Evolutionary conservation across 2,888 invertebrate genomes (phyloP).

Genomic region (Suillia variegata): DNA sequence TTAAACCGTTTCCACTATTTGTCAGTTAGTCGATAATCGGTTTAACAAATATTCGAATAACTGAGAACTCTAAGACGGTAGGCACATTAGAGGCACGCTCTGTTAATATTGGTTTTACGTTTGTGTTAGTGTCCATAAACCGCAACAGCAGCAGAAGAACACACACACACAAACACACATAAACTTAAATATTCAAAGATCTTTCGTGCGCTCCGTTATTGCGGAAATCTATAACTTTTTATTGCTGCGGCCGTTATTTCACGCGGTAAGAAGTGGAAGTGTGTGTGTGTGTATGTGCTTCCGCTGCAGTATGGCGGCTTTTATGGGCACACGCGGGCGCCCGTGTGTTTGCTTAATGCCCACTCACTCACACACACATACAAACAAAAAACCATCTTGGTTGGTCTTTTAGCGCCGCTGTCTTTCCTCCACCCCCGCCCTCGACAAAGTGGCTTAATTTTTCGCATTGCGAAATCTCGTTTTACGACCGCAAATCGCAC

Average conservation of each 20-base stretch:
- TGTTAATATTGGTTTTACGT: no score
- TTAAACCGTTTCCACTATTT: no score
- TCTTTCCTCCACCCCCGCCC: not conserved
- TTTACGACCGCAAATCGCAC: conserved; percentile 48
- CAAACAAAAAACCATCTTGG: not conserved
- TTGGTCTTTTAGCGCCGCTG: conserved; percentile 39
- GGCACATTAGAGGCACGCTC: no score
- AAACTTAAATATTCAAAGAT: conserved; percentile 52
- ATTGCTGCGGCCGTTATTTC: conserved; percentile 38
- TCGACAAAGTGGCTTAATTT: conserved; percentile 29
- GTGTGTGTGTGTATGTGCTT: not conserved
- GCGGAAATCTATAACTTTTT: conserved; percentile 49
- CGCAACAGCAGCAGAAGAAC: not conserved
- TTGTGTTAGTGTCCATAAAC: conserved; percentile 17
- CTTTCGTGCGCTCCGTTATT: not conserved
- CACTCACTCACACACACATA: not conserved
- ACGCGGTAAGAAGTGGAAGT: conserved; percentile 12
- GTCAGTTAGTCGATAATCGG: no score
- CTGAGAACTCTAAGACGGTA: no score
- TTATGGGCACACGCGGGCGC: conserved; percentile 34
- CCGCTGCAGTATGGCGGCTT: conserved; percentile 23
- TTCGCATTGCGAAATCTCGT: conserved; percentile 37
- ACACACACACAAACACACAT: conserved; percentile 2
- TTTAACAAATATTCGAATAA: no score
- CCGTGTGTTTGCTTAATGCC: conserved; percentile 4